Evolutionary conservation across 2,113 vertebrate species (phyloP).

Genomic region (Zootoca vivipara): DNA sequence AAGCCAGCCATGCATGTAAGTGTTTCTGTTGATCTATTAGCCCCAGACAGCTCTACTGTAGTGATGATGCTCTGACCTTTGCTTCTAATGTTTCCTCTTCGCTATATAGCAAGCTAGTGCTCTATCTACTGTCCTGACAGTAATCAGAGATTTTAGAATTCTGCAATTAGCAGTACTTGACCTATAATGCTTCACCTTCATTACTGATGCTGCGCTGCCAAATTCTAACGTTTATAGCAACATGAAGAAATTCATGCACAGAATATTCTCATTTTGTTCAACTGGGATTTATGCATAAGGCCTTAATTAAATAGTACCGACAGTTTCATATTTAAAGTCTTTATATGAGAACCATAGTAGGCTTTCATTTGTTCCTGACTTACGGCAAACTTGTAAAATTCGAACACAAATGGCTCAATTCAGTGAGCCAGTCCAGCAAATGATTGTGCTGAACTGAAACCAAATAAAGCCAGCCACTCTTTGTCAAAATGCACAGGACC

Average conservation of each 20-base stretch:
- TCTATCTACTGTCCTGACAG: conserved; percentile 22
- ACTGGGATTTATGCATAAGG: not conserved
- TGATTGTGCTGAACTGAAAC: not conserved
- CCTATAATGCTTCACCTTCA: not conserved
- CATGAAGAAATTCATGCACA: not conserved
- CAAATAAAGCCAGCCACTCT: not conserved
- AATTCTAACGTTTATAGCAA: not conserved
- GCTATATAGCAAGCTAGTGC: not conserved
- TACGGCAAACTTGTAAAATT: not conserved
- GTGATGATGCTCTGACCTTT: conserved; percentile 47
- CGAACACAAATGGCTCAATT: not conserved
- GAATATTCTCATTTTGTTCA: not conserved
- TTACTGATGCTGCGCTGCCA: not conserved
- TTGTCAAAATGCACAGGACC: not conserved
- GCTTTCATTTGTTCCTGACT: not conserved
- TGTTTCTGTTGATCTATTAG: conserved; percentile 64
- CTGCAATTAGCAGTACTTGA: not conserved
- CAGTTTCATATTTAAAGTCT: not conserved
- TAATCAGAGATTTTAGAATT: conserved; percentile 26
- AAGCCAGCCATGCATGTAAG: conserved; percentile 53
- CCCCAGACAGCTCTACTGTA: conserved; percentile 25
- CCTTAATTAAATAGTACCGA: not conserved
- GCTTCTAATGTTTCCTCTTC: conserved; percentile 22
- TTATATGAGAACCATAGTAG: not conserved
- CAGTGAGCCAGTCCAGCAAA: not conserved